A percentile compares a stretch with the other conserved stretches of the same genome.
These are phyloP conservation scores for Takifugu bimaculatus DNA, from an alignment of 2,113 vertebrate genomes.

Conservation along the genomic window DNA sequence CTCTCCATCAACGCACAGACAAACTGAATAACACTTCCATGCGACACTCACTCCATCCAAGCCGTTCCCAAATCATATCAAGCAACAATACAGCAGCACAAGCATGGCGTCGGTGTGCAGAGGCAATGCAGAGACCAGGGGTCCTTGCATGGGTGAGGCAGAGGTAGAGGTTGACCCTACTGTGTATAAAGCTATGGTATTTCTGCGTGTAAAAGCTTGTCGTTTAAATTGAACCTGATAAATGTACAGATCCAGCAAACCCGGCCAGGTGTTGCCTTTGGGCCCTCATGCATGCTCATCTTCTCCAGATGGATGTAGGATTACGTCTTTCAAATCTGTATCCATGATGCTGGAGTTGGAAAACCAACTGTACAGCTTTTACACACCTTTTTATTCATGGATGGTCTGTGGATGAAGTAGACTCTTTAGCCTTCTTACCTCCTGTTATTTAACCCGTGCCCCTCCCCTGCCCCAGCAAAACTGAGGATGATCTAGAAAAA, in stretches of 20 bases:
- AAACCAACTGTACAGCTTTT: constrained; percentile 28
- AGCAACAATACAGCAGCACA: constrained; percentile 36
- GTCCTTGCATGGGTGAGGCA: background rate
- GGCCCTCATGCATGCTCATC: constrained; percentile 27
- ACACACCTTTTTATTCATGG: constrained; percentile 45
- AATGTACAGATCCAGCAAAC: constrained; percentile 15
- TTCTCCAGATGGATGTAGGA: constrained; percentile 28
- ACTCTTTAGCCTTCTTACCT: constrained; percentile 1
- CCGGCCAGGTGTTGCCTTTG: constrained; percentile 1
- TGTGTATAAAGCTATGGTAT: constrained; percentile 8
- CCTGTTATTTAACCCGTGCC: background rate
- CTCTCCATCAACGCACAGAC: constrained; percentile 35
- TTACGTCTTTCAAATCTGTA: constrained; percentile 19
- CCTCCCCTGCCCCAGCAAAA: background rate
- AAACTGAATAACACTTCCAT: constrained; percentile 8
- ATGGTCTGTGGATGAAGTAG: constrained; percentile 31
- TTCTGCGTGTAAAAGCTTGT: constrained; percentile 12
- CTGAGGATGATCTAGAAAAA: constrained; percentile 10
- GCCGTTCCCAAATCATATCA: background rate
- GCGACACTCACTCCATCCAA: no score
- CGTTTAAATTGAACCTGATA: constrained; percentile 18
- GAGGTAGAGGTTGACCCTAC: constrained; percentile 48
- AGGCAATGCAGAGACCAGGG: background rate
- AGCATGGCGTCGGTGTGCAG: constrained; percentile 19
- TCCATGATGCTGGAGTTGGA: constrained; percentile 17